Evolutionary conservation across 1,140 invertebrate genomes (phyloP).

Genomic region (Oppia nitens): DNA sequence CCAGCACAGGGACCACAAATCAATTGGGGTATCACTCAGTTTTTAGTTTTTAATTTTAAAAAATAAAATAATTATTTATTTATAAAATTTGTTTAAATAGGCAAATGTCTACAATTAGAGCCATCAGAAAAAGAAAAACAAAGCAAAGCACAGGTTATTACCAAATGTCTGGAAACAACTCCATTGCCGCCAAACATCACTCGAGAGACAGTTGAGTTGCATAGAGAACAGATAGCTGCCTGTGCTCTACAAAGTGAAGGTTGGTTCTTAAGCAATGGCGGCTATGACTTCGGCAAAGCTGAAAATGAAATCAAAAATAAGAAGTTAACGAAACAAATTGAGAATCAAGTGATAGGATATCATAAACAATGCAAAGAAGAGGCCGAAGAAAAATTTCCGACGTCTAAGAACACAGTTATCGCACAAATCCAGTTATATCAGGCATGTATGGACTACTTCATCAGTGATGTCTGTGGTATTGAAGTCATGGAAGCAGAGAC

Average conservation of each 20-base stretch:
- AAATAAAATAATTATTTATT: no score
- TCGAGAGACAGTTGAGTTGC: slow-evolving; percentile 17
- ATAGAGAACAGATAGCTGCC: slow-evolving; percentile 19
- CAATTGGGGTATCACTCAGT: slow-evolving; percentile 21
- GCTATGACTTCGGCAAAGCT: slow-evolving; percentile 23
- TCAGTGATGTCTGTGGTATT: slow-evolving; percentile 17
- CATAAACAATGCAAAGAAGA: slow-evolving; percentile 16
- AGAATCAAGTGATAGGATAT: slow-evolving; percentile 14
- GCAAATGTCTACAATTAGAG: slow-evolving; percentile 19
- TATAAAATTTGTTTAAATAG: no score
- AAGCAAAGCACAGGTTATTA: slow-evolving; percentile 19
- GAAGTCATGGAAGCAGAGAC: slow-evolving; percentile 10
- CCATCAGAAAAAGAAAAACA: slow-evolving; percentile 18
- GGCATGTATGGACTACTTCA: slow-evolving; percentile 25
- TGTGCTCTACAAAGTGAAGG: slow-evolving; percentile 19
- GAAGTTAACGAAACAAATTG: slow-evolving; percentile 17
- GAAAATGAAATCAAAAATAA: slow-evolving; percentile 23
- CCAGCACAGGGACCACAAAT: slow-evolving; percentile 13
- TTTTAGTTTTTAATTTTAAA: no score
- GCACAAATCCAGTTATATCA: slow-evolving; percentile 25
- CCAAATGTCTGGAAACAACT: slow-evolving; percentile 19
- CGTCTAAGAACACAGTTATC: slow-evolving; percentile 9
- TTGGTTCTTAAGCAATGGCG: slow-evolving; percentile 12
- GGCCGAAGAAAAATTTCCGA: slow-evolving; percentile 17
- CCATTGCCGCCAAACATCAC: slow-evolving; percentile 18